phyloP scores from a whole-genome alignment of 2,797 vertebrate genomes.

The Xenops minutus region DNA sequence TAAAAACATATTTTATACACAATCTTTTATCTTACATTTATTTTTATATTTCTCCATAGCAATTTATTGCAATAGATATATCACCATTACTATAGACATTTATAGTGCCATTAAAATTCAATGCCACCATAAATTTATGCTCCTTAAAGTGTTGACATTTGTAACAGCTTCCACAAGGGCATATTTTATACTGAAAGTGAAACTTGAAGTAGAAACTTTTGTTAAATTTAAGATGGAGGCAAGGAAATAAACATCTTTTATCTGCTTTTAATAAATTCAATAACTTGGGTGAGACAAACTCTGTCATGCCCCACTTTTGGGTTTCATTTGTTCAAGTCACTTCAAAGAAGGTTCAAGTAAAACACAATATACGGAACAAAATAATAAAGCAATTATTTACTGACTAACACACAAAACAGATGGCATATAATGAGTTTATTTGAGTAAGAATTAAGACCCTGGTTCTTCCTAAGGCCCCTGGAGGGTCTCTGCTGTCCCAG shows the following conservation, averaged over 20 bases:
- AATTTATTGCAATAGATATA: conserved; percentile 78
- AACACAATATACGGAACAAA: background rate
- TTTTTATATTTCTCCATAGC: conserved; percentile 81
- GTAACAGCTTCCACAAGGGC: conserved; percentile 81
- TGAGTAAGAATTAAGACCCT: background rate
- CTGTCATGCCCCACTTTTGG: background rate
- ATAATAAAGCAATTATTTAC: background rate
- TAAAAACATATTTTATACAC: conserved; percentile 83
- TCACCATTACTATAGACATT: conserved; percentile 81
- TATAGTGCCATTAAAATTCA: conserved; percentile 83
- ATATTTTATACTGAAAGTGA: conserved; percentile 82
- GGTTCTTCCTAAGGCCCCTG: background rate
- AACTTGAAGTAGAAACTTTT: conserved; percentile 79
- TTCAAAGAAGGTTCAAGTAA: background rate
- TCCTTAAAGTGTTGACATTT: conserved; percentile 81
- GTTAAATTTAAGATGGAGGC: conserved; percentile 43
- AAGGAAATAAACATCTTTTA: background rate
- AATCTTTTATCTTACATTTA: conserved; percentile 81
- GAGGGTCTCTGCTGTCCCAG: background rate
- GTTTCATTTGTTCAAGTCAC: background rate
- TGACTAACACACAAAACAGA: background rate
- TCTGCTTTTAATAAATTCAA: background rate
- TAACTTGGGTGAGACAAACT: background rate
- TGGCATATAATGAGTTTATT: background rate
- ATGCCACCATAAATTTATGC: conserved; percentile 78